Percentiles rank a stretch among this genome's conserved stretches.
Conservation (phyloP, 2,888 invertebrate species). For the Cancer borealis region DNA sequence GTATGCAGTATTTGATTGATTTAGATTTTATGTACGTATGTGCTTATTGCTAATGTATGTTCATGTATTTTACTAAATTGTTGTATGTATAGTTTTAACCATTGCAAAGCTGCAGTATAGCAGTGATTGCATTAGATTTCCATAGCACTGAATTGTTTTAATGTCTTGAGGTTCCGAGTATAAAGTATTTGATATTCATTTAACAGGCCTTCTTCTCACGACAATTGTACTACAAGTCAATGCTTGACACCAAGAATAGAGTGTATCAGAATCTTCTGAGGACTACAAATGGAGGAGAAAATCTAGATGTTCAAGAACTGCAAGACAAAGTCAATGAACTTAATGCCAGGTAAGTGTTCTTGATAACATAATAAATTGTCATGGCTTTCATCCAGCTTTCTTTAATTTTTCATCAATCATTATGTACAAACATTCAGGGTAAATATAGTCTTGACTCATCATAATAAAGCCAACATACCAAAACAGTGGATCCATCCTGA, state of each 20-base stretch:
- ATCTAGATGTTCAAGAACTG: conserved; percentile 86
- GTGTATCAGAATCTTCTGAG: conserved; percentile 92
- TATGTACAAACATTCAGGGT: not conserved
- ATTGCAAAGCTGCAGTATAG: not conserved
- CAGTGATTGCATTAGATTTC: not conserved
- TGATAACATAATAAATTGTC: not conserved
- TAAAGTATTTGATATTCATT: conserved; percentile 62
- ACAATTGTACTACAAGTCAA: conserved; percentile 93
- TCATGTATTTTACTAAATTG: not conserved
- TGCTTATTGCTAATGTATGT: not conserved
- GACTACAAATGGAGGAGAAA: conserved; percentile 87
- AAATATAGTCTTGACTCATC: not conserved
- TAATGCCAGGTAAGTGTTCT: conserved; percentile 88
- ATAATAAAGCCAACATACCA: not conserved
- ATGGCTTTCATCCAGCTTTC: not conserved
- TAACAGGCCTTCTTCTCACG: conserved; percentile 88
- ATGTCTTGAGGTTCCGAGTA: not conserved
- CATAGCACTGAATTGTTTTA: not conserved
- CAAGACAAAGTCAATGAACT: conserved; percentile 87
- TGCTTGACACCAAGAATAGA: conserved; percentile 96
- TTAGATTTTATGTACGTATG: not conserved
- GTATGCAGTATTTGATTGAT: not conserved
- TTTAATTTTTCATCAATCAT: not conserved
- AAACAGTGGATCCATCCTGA: not conserved
- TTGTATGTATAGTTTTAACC: not conserved